These are phyloP conservation scores for Carposina sasakii DNA, from an alignment of 1,140 invertebrate genomes.

Conservation along the genomic window DNA sequence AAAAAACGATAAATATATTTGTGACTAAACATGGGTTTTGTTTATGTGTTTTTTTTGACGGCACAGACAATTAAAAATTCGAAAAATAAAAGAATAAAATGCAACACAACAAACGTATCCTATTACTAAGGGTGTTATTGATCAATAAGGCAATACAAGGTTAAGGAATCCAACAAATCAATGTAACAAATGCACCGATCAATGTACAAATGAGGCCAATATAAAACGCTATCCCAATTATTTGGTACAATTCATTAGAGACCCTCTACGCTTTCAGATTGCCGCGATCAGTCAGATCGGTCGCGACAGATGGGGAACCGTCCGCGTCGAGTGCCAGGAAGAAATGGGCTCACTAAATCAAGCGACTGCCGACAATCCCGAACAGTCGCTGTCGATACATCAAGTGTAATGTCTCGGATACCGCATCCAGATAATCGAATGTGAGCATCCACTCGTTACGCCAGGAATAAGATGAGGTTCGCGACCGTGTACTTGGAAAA, in stretches of 20 bases:
- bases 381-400: conserved; percentile 66
- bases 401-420: conserved; percentile 70
- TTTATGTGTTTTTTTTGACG: too few species aligned
- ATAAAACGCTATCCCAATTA: conserved; percentile 70
- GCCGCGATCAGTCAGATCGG: conserved; percentile 59
- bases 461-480: conserved; percentile 67
- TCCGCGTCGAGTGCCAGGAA: conserved; percentile 62
- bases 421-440: conserved; percentile 69
- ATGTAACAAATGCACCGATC: conserved; percentile 63
- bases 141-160: conserved; percentile 33
- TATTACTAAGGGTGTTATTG: too few species aligned
- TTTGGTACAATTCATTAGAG: conserved; percentile 70
- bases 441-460: conserved; percentile 70
- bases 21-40: too few species aligned
- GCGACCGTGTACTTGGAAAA: conserved; percentile 31
- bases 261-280: conserved; percentile 55
- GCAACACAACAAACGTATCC: too few species aligned
- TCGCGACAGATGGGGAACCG: conserved; percentile 61
- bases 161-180: conserved; percentile 66
- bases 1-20: too few species aligned
- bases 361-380: conserved; percentile 62
- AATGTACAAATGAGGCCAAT: conserved; percentile 60
- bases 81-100: too few species aligned
- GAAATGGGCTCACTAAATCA: conserved; percentile 68
- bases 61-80: too few species aligned